These are phyloP conservation scores for Apteryx mantelli DNA, from an alignment of 2,113 vertebrate genomes.

Conservation along the genomic window DNA sequence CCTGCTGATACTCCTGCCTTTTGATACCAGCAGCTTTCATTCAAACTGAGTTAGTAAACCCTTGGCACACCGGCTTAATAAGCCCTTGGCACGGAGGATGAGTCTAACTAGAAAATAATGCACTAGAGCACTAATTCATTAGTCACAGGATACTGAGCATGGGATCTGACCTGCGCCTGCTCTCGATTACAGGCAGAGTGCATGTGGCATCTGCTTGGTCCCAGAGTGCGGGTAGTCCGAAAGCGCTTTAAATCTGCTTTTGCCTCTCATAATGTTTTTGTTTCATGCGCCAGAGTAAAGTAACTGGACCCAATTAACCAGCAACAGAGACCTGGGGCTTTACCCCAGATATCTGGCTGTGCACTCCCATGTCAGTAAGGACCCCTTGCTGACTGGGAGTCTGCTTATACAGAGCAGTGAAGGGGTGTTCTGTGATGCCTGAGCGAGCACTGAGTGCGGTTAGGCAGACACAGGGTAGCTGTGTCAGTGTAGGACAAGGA, in stretches of 20 bases:
- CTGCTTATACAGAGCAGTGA: neutral
- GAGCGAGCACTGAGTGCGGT: neutral
- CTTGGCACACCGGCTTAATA: neutral
- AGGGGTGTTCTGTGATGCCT: neutral
- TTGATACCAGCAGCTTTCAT: too few species aligned
- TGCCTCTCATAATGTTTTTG: neutral
- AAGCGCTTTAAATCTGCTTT: neutral
- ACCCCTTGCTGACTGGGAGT: too few species aligned
- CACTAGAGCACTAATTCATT: rapidly evolving
- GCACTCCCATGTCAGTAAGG: neutral
- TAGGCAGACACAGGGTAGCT: neutral
- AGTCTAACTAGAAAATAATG: neutral
- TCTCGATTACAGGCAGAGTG: neutral
- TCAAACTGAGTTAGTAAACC: neutral
- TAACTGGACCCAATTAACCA: too few species aligned
- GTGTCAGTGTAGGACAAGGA: neutral
- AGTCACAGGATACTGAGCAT: neutral
- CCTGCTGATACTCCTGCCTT: neutral
- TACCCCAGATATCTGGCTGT: neutral
- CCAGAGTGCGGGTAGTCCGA: neutral
- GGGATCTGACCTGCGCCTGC: neutral
- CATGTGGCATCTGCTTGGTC: neutral
- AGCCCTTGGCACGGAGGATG: neutral
- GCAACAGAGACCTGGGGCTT: neutral
- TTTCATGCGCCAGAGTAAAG: neutral